Conservation (phyloP, 2,113 vertebrate species). For the Bettongia penicillata region DNA sequence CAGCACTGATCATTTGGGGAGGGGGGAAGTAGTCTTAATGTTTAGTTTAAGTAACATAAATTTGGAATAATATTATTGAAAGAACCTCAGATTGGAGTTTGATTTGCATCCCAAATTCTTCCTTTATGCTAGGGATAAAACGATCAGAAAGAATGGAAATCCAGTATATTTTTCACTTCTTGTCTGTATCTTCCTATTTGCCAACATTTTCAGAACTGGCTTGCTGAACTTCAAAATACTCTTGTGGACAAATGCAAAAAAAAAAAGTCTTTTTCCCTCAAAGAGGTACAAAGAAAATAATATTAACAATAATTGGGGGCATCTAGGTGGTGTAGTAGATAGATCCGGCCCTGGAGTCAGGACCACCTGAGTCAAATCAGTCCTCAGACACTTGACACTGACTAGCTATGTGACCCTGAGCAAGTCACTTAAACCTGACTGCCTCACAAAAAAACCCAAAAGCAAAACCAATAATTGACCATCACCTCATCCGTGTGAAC, state of each 20-base stretch:
- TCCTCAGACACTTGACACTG: too few species aligned
- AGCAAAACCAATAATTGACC: background rate
- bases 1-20: background rate
- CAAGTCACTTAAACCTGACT: too few species aligned
- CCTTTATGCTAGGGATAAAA: background rate
- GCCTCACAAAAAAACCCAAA: too few species aligned
- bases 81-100: background rate
- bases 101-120: background rate
- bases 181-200: background rate
- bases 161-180: background rate
- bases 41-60: background rate
- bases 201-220: background rate
- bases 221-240: background rate
- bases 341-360: too few species aligned
- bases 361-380: too few species aligned
- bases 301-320: too few species aligned
- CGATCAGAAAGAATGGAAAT: background rate
- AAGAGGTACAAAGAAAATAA: too few species aligned
- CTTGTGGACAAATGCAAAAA: background rate
- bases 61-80: background rate
- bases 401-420: too few species aligned
- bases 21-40: background rate
- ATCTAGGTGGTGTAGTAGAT: too few species aligned
- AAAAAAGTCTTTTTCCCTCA: too few species aligned
- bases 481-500: background rate